Conservation (phyloP, 2,888 invertebrate genomes). For the Criorhina ranunculi region DNA sequence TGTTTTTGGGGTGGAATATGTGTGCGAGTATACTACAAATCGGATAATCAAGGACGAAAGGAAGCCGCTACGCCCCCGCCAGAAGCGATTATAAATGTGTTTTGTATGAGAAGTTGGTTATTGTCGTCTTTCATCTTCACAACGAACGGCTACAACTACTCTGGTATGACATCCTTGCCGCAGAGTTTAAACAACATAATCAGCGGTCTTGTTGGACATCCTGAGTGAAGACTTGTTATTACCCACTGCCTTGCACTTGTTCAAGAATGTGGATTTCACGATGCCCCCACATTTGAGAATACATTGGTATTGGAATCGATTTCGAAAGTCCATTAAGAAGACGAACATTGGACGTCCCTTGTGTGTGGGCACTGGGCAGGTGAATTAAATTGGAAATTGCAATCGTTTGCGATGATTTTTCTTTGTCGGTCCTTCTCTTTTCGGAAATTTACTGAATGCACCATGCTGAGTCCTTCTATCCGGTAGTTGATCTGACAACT, state of each 20-base stretch:
- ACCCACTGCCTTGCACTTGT: slow-evolving; percentile 33
- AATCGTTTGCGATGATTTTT: slow-evolving; percentile 53
- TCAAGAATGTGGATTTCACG: slow-evolving; percentile 41
- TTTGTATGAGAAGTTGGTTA: slow-evolving; percentile 70
- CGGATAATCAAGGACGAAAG: slow-evolving; percentile 67
- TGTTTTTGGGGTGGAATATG: not conserved
- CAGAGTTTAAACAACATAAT: slow-evolving; percentile 68
- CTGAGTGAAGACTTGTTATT: slow-evolving; percentile 39
- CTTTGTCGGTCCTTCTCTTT: not conserved
- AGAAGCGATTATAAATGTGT: slow-evolving; percentile 69
- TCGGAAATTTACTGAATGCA: slow-evolving; percentile 51
- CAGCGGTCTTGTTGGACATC: slow-evolving; percentile 60
- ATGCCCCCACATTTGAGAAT: slow-evolving; percentile 52
- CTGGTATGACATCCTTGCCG: slow-evolving; percentile 29
- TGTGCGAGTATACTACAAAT: slow-evolving; percentile 47
- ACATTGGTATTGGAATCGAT: slow-evolving; percentile 67
- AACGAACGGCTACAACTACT: not conserved
- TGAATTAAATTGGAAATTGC: slow-evolving; percentile 75
- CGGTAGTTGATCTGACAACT: slow-evolving; percentile 47
- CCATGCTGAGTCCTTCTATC: slow-evolving; percentile 24
- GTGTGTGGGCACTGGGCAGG: slow-evolving; percentile 48
- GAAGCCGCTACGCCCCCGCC: slow-evolving; percentile 52
- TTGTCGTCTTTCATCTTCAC: slow-evolving; percentile 51
- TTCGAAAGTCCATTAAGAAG: slow-evolving; percentile 71
- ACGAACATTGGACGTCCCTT: slow-evolving; percentile 37